Conservation (phyloP, 2,113 vertebrate species). For the Pluvialis apricaria region DNA sequence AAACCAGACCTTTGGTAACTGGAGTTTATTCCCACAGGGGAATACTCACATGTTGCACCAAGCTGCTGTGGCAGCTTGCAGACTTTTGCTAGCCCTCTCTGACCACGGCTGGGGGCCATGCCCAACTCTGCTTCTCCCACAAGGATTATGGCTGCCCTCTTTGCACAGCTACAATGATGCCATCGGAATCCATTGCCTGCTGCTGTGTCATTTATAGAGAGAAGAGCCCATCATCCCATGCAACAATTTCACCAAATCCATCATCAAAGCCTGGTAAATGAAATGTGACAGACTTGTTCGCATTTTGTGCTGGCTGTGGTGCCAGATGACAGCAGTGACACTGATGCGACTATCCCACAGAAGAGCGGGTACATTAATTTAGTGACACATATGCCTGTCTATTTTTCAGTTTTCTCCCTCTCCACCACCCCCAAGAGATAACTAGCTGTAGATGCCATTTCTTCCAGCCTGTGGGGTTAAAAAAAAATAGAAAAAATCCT, state of each 20-base stretch:
- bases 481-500: background rate
- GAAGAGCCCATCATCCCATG: conserved; percentile 9
- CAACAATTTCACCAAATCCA: conserved; percentile 18
- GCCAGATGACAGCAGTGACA: conserved; percentile 34
- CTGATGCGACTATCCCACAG: conserved; percentile 29
- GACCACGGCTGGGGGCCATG: background rate
- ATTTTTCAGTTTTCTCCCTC: background rate
- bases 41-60: background rate
- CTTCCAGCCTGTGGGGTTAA: background rate
- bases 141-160: background rate
- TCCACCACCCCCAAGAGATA: background rate
- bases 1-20: background rate
- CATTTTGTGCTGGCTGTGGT: background rate
- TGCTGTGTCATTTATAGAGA: conserved; percentile 4
- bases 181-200: background rate
- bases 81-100: background rate
- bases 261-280: conserved; percentile 53
- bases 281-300: conserved; percentile 43
- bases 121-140: background rate
- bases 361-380: conserved; percentile 41
- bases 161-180: background rate
- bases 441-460: background rate
- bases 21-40: background rate
- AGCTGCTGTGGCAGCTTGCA: background rate
- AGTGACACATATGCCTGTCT: conserved; percentile 7